Conservation (phyloP, 2,888 invertebrate species). For the Muschampia staudingeri region DNA sequence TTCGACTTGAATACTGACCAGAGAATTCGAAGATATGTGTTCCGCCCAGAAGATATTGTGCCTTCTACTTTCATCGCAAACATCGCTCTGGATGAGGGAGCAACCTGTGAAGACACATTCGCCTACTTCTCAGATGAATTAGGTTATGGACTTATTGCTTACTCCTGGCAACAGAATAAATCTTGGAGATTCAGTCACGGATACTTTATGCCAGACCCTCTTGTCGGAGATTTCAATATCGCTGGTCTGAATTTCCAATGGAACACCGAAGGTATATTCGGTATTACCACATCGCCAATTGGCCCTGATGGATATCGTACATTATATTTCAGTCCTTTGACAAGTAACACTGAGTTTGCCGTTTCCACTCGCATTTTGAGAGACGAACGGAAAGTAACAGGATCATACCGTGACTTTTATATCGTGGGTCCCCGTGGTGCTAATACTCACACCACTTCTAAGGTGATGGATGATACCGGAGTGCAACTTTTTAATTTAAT, state of each 20-base stretch:
- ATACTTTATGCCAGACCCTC: constrained; percentile 96
- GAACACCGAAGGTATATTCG: constrained; percentile 96
- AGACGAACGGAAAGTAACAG: constrained; percentile 92
- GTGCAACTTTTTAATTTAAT: constrained; percentile 95
- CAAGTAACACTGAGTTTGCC: constrained; percentile 95
- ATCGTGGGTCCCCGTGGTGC: constrained; percentile 93
- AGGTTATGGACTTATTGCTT: constrained; percentile 95
- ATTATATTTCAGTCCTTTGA: constrained; percentile 95
- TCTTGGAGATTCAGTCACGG: constrained; percentile 96
- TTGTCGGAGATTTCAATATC: constrained; percentile 95
- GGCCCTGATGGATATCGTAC: constrained; percentile 93
- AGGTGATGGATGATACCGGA: constrained; percentile 94
- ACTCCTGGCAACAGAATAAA: constrained; percentile 94
- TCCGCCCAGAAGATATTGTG: constrained; percentile 94
- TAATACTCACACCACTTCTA: constrained; percentile 93
- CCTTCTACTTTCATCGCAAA: constrained; percentile 96
- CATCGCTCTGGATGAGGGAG: constrained; percentile 95
- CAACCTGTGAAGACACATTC: constrained; percentile 94
- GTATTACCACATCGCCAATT: constrained; percentile 93
- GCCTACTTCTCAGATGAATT: constrained; percentile 96
- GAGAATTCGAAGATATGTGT: constrained; percentile 93
- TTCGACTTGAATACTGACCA: constrained; percentile 95
- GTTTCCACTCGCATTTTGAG: constrained; percentile 94
- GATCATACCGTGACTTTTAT: constrained; percentile 94
- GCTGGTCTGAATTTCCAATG: constrained; percentile 97